Evolutionary conservation across 2,113 vertebrate genomes (phyloP), one percentile per base, ranked within the genome.

Genomic region (Mormyrus lacerda): DNA sequence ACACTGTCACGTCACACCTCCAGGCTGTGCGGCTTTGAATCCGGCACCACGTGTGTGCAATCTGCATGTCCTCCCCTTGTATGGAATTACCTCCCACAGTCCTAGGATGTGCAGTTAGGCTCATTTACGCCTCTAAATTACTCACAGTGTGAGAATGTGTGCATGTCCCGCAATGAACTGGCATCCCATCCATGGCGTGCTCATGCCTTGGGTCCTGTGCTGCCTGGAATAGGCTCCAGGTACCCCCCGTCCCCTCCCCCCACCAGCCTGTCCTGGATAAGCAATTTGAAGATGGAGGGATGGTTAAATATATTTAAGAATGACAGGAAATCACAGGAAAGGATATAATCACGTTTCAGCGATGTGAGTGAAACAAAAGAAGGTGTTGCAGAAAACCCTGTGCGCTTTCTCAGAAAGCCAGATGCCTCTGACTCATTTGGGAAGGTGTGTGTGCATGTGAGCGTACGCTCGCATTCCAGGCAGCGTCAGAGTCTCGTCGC

Each of bases 341-440:
- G 73, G 73, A 79, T 17, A 79, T 19, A 76, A 39, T 76, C 15
- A 79, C 35, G 35, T 42, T 79, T 79, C 73, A 42, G 35, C 17
- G 15, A 76, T 39, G 31, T 2, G 69, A 76, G 15, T 35, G 73
- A 79, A 79, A 79, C 73, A 79, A 42, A 35, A 79, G 35, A 19
- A 79, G 73, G 73, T 79, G 73, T 17, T 39, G 73, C 73, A 42
- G 35, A 17, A 42, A 79, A 17, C 9, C 5, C 31, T 17, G 35
- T 3, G 5, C 1, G 15, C 42, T 79, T 79, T 42, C 73, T 19
- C 73, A 47, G 82, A 86, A 91, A 58, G 53, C 58, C 48, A 61
- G 47, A 65, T 44, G 89, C 8, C 69, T 27, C 39, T 92, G 90
- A 91, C 61, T 90, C 90, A 87, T 17, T 44, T 55, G 39, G 21